Base-by-base conservation (phyloP, 2,797 vertebrate genomes). In the Cyclura pinguis region DNA sequence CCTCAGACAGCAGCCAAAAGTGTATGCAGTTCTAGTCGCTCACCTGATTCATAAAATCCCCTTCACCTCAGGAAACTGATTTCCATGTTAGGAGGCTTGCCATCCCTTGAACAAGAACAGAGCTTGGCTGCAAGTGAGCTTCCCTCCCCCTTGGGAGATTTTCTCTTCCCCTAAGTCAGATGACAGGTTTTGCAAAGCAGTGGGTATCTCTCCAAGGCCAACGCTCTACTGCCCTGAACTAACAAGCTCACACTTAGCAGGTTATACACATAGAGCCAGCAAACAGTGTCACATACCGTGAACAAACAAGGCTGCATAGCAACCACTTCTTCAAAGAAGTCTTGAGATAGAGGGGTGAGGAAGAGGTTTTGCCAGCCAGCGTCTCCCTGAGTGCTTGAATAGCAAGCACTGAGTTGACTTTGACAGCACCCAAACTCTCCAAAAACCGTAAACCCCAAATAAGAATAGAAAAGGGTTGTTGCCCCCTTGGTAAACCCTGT, bases 241-340 rank as follows among this genome's bases (percentile, higher is more conserved):
- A 92, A 89, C 84, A 90, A 93, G 80, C 80, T 94, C 6, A 9
- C 87, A 87, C 80, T 74, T 92, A 77, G 50, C 91, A 93, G 91
- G 92, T 91, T 83, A 84, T 38, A 0, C 92, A 87, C 90, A 73
- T 84, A 77, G 76, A 85, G 86, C 91, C 77, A 73, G 93, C 92
- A 92, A 92, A 81, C 88, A 78, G 89, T 92, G 88, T 91, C 93
- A 93, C 95, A 87, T 59, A 90, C 92, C 93, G 81, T 92, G 95
- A 94, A 96, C 88, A 97, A 97, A 97, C 97, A 97, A 94, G 93
- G 94, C 96, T 96, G 96, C 97, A 83, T 96, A 97, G 97, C 97
- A 97, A 97, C 97, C n/a, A 9, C 84, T 86, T 88, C 92, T 90
- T 95, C 22, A 89, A 95, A 97, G 95, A 93, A 95, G 92, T 88